phyloP scores from a whole-genome alignment of 2,113 vertebrate species.

The Psettodes erumei region DNA sequence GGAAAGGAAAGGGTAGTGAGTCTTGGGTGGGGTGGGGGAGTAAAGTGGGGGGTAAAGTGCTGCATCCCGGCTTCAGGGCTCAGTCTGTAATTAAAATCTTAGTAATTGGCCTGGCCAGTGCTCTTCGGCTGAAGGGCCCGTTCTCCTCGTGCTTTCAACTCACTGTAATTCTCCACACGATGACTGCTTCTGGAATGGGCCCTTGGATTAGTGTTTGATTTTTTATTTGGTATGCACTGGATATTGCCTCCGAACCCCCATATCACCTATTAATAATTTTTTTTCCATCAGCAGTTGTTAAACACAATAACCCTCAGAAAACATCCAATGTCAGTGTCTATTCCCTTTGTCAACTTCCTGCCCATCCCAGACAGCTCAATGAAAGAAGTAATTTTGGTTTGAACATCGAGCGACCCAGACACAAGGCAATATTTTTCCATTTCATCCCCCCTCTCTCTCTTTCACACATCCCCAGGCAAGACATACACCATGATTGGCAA shows the following conservation, averaged over 20 bases:
- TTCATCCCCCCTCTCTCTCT: constrained; percentile 3
- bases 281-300: constrained; percentile 46
- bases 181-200: constrained; percentile 39
- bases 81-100: constrained; percentile 77
- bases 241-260: constrained; percentile 42
- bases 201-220: constrained; percentile 45
- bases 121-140: constrained; percentile 60
- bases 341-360: constrained; percentile 8
- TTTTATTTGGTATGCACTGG: constrained; percentile 47
- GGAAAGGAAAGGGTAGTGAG: constrained; percentile 49
- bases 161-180: constrained; percentile 53
- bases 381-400: constrained; percentile 34
- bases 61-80: constrained; percentile 63
- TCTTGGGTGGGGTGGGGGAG: constrained; percentile 36
- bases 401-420: constrained; percentile 22
- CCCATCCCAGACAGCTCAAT: constrained; percentile 19
- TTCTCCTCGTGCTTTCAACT: constrained; percentile 49
- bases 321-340: constrained; percentile 13
- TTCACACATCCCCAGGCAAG: constrained; percentile 85
- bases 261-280: constrained; percentile 29
- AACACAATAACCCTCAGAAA: constrained; percentile 37
- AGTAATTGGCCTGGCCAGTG: constrained; percentile 74
- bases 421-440: constrained; percentile 35
- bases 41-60: constrained; percentile 44
- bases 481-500: constrained; percentile 97